phyloP scores from a whole-genome alignment of 30 jellyfish, hydroid and myxozoan species.

The Haliclystus octoradiatus region DNA sequence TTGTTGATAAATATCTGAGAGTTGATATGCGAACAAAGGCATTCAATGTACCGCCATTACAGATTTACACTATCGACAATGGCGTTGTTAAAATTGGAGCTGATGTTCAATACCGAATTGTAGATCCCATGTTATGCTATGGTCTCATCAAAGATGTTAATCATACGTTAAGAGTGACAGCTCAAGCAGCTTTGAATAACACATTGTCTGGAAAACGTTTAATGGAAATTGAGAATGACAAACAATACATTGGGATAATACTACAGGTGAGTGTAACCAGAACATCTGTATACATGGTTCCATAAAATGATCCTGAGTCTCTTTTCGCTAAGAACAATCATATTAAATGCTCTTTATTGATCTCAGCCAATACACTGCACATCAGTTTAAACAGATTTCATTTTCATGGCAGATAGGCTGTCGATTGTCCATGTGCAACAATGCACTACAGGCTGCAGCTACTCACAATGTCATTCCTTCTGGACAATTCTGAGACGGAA shows the following conservation, averaged over 20 bases:
- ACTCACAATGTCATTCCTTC: too few relatives aligned
- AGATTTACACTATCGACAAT: constrained; percentile 64
- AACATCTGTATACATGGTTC: not conserved
- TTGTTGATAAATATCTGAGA: constrained; percentile 53
- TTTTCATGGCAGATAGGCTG: too few relatives aligned
- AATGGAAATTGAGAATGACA: constrained; percentile 51
- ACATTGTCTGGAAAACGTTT: constrained; percentile 51
- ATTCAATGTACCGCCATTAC: constrained; percentile 65
- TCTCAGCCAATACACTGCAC: too few relatives aligned
- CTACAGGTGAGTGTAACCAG: constrained; percentile 39
- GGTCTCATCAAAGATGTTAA: constrained; percentile 53
- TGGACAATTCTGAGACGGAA: too few relatives aligned
- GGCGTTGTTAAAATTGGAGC: constrained; percentile 71
- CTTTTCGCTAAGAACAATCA: too few relatives aligned
- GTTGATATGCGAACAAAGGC: constrained; percentile 87
- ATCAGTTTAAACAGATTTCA: too few relatives aligned
- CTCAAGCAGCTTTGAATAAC: constrained; percentile 49
- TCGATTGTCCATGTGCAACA: too few relatives aligned
- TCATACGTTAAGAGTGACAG: constrained; percentile 69
- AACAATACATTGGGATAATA: constrained; percentile 23
- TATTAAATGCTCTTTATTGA: too few relatives aligned
- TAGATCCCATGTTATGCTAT: constrained; percentile 62
- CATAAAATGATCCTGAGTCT: too few relatives aligned
- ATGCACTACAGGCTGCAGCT: too few relatives aligned
- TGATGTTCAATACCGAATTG: constrained; percentile 75